These are phyloP conservation scores for Opisthocomus hoazin DNA, from an alignment of 2,113 vertebrate genomes.

Conservation along the genomic window DNA sequence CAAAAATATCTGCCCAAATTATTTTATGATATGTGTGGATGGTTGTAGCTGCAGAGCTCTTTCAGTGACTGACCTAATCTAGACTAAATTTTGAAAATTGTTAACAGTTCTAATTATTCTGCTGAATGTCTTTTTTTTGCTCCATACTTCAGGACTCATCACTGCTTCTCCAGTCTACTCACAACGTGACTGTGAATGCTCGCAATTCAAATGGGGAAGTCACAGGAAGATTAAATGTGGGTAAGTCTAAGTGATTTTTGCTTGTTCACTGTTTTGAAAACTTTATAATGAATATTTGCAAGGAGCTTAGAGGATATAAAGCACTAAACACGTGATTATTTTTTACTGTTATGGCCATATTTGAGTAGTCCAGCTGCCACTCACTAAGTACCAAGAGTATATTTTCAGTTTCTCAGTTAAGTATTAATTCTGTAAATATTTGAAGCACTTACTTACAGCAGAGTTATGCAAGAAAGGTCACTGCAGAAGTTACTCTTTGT, in stretches of 20 bases:
- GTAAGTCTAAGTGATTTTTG: slow-evolving; percentile 72
- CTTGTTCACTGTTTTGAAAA: background rate
- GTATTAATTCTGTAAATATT: background rate
- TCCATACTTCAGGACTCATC: slow-evolving; percentile 77
- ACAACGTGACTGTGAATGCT: slow-evolving; percentile 88
- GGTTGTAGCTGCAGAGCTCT: too few species aligned
- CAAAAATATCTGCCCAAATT: too few species aligned
- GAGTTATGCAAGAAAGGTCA: background rate
- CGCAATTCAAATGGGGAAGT: slow-evolving; percentile 86
- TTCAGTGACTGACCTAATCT: too few species aligned
- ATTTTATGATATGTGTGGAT: too few species aligned
- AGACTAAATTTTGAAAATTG: too few species aligned
- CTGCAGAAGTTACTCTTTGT: background rate
- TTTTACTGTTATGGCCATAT: background rate
- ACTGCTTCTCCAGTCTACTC: slow-evolving; percentile 83
- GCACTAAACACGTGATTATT: background rate
- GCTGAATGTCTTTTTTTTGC: background rate
- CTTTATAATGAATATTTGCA: background rate
- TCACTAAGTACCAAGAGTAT: background rate
- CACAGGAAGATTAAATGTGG: slow-evolving; percentile 87
- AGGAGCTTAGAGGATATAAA: background rate
- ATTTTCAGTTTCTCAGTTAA: background rate
- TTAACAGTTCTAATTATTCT: background rate
- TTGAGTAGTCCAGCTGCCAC: background rate
- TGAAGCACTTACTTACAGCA: background rate